Evolutionary conservation across 2,797 vertebrate species (phyloP).

Genomic region (Microctenopoma steveboyesi): DNA sequence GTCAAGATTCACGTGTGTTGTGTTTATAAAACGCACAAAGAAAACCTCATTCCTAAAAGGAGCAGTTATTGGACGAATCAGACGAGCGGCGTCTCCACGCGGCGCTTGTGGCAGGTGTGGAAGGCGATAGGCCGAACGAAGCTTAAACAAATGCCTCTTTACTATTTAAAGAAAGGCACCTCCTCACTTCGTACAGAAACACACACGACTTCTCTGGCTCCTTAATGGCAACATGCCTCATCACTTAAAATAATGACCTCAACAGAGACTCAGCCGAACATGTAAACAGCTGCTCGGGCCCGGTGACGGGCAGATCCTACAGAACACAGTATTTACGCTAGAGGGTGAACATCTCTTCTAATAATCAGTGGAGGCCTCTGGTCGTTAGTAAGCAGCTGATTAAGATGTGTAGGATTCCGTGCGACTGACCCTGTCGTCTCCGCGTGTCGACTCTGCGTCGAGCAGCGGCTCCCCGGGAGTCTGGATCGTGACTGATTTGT

Average conservation of each 20-base stretch:
- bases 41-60: too few species aligned
- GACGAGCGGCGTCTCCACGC: background rate
- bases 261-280: background rate
- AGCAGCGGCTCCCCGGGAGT: constrained; percentile 93
- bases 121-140: background rate
- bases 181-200: constrained; percentile 5
- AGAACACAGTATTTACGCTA: background rate
- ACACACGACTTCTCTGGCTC: background rate
- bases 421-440: constrained; percentile 90
- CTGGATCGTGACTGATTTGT: constrained; percentile 97
- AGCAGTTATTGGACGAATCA: too few species aligned
- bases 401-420: background rate
- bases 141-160: constrained; percentile 15
- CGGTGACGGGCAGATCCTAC: background rate
- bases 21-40: background rate
- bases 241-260: constrained; percentile 1
- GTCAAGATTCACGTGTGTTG: background rate
- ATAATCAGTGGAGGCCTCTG: background rate
- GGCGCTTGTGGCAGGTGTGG: too few species aligned
- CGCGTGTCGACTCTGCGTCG: constrained; percentile 92
- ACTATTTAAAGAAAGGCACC: constrained; percentile 28
- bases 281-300: constrained; percentile 30
- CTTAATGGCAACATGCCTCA: constrained; percentile 11
- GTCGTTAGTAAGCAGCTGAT: background rate
- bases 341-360: too few species aligned